Conservation (phyloP, 2,113 vertebrate genomes). For the Pedetes capensis region DNA sequence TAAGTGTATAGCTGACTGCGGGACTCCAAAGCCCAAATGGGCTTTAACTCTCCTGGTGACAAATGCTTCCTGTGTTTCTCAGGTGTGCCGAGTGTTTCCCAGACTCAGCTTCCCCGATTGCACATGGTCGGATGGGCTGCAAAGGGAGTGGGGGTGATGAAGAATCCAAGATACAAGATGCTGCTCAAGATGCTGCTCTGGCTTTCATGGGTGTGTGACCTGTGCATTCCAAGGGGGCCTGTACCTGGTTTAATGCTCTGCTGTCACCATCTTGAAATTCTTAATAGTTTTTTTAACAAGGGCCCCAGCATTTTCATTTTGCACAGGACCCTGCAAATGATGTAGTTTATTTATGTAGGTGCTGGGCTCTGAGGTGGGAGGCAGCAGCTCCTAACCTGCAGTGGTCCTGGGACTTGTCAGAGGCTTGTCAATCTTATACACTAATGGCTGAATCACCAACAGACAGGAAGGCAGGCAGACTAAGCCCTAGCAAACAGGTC, state of each 20-base stretch:
- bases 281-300: conserved; percentile 9
- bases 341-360: background rate
- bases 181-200: too few species aligned
- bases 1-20: background rate
- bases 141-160: too few species aligned
- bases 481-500: background rate
- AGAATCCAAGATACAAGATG: background rate
- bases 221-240: background rate
- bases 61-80: background rate
- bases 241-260: background rate
- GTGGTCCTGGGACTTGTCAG: conserved; percentile 15
- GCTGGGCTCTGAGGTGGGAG: background rate
- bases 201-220: background rate
- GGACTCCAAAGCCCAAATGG: background rate
- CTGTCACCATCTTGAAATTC: background rate
- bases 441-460: conserved; percentile 18
- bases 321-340: background rate
- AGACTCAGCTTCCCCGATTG: background rate
- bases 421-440: background rate
- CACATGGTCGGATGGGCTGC: background rate
- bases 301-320: background rate
- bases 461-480: conserved; percentile 37
- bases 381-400: background rate
- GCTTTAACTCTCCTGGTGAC: background rate
- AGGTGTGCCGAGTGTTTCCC: background rate